Base-by-base conservation (phyloP, 2,797 vertebrate species). In the Enteromius trimaculatus region DNA sequence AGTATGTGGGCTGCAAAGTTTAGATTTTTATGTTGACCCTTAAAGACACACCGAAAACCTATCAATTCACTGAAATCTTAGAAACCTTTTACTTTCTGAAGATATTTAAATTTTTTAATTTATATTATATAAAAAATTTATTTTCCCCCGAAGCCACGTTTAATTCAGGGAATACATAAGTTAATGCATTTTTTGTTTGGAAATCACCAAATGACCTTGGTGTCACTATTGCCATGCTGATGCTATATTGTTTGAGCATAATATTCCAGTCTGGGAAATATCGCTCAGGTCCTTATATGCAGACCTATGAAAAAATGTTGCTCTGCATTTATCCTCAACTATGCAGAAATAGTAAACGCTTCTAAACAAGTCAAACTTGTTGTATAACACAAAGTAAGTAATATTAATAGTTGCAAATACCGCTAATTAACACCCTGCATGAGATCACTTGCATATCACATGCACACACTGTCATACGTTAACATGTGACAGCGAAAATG, bases 21-120 rank as follows among this genome's bases (percentile, higher is more conserved):
- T 5, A 16, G 34, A 31, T 14, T 64, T 74, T 65, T 11, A 66
- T 14, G 47, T 10, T 37, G 42, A 74, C 47, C 55, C 65, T 31
- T 49, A 51, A 37, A 6, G 68, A 37, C 39, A 80, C 51, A 79
- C 49, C 23, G 39, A 75, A 68, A 49, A 69, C 13, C 39, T 76
- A 60, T 26, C 77, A 74, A 82, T 74, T 86, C 23, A 65, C 49
- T 19, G 17, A 26, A 11, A 79, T 55, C 53, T 55, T 55, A 78
- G 13, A 69, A 14, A 34, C 37, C 44, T 78, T 77, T 77, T 60
- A 70, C 55, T 26, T 53, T 75, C 44, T 53, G n/a, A 64, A 51
- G 14, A 80, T 19, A 37, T 39, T 39, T 39, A 9, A 9, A 9
- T 39, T 9, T 39, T 39, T 39, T 9, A 9, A 39, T 37, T 7